These are phyloP conservation scores for Solea solea DNA, from an alignment of 2,113 vertebrate species.

Conservation along the genomic window DNA sequence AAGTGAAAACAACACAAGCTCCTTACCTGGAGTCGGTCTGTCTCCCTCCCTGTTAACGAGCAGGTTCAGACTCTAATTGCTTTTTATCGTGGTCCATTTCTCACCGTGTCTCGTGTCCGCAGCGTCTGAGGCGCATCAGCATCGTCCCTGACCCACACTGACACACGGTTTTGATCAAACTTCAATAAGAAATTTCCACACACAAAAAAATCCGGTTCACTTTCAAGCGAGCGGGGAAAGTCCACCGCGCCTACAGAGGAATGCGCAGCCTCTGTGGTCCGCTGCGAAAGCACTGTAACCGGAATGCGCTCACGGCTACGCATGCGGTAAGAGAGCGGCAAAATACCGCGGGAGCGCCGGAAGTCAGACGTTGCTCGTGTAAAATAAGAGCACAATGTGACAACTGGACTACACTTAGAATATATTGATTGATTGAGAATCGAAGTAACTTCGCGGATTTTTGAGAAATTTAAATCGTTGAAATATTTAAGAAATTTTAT, in stretches of 20 bases:
- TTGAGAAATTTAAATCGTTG: too few species aligned
- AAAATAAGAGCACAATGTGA: slow-evolving; percentile 43
- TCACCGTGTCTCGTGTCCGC: not conserved
- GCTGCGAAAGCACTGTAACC: slow-evolving; percentile 15
- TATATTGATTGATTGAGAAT: not conserved
- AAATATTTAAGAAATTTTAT: too few species aligned
- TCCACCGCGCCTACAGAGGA: slow-evolving; percentile 58
- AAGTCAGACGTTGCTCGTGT: rapidly evolving
- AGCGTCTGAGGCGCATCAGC: not conserved
- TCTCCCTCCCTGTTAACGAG: slow-evolving; percentile 40
- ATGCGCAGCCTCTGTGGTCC: slow-evolving; percentile 34
- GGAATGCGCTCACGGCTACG: slow-evolving; percentile 60
- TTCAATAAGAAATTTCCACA: not conserved
- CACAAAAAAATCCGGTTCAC: not conserved
- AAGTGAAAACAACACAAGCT: not conserved
- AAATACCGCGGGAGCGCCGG: slow-evolving; percentile 13
- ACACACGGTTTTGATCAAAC: not conserved
- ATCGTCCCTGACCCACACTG: not conserved
- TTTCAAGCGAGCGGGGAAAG: slow-evolving; percentile 25
- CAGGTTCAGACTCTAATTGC: slow-evolving; percentile 27
- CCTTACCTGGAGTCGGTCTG: slow-evolving; percentile 52
- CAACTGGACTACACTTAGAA: too few species aligned
- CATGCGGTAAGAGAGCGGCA: slow-evolving; percentile 15
- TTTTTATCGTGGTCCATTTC: slow-evolving; percentile 47
- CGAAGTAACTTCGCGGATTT: too few species aligned